Base-by-base conservation (phyloP, 2,113 vertebrate species). In the Oxyruncus cristatus region DNA sequence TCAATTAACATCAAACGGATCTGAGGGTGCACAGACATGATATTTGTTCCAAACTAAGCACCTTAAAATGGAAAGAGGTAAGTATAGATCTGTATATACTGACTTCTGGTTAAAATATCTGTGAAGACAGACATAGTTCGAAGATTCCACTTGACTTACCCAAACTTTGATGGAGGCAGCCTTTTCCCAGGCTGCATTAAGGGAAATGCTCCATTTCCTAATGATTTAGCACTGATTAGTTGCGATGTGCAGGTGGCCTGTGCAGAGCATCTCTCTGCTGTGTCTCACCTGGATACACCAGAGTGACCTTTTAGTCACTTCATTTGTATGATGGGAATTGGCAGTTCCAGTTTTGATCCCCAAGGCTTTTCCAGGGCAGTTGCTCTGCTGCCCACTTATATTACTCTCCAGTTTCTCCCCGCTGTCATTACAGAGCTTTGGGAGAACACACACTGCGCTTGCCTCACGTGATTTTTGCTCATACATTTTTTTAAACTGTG, bases 241-340 rank as follows among this genome's bases (percentile, higher is more conserved):
- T 62, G 42, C 5, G 3, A 76, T 58, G 24, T 1, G 9, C 23
- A 93, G 66, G 78, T 70, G 70, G 72, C 61, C 81, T 82, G 35
- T 49, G 81, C 91, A 92, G 44, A 95, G n/a, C 58, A 86, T 22
- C 63, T 23, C 32, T 50, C 53, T 72, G 73, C 62, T 94, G 5
- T 8, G 44, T 33, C 93, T 21, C 78, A 72, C 84, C 77, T 81
- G 61, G 41, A 67, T 46, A 53, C 15, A 58, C 80, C 26, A 37
- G 35, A 83, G 53, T 49, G 74, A 89, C 84, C 89, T 95, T 91
- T 89, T 4, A 92, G 84, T 55, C 27, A 55, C 71, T 86, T 67
- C 70, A 58, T 37, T 49, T 56, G 18, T 42, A 27, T 59, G 70
- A 91, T 0, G 0, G 53, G 77, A 92, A 95, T 75, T 0, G 0